These are phyloP conservation scores for Siderastrea siderea DNA, from an alignment of 92 coral and sea anemone species.

Conservation along the genomic window DNA sequence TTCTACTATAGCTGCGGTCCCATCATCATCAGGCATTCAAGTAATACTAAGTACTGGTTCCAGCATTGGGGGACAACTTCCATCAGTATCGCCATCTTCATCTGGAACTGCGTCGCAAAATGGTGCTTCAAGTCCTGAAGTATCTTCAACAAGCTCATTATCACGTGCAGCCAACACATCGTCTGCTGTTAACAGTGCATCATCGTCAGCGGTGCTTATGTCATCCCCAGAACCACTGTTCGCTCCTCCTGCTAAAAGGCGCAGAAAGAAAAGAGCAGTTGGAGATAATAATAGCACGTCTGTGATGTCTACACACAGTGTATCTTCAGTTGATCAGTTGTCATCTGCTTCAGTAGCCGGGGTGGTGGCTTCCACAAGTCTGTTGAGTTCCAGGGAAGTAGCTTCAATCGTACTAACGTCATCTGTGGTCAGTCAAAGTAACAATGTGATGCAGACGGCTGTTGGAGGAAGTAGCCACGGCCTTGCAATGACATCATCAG, in stretches of 20 bases:
- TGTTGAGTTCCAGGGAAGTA: background rate
- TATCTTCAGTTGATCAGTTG: background rate
- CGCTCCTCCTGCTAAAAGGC: background rate
- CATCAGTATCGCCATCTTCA: background rate
- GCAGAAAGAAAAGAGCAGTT: conserved; percentile 31
- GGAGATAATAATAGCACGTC: background rate
- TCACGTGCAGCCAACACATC: background rate
- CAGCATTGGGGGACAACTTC: background rate
- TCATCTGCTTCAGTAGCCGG: conserved; percentile 2
- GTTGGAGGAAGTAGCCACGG: background rate
- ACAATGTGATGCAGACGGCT: background rate
- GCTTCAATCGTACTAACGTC: conserved; percentile 10
- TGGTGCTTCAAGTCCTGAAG: background rate
- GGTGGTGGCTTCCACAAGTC: background rate
- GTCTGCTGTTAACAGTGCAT: background rate
- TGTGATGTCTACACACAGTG: background rate
- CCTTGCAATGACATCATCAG: background rate
- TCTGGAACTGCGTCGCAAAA: background rate
- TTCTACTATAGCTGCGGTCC: background rate
- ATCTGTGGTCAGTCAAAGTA: background rate
- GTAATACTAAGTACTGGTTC: background rate
- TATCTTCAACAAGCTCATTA: background rate
- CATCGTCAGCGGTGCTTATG: conserved; percentile 10
- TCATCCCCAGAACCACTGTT: background rate
- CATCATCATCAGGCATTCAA: background rate